A percentile compares a stretch with the other conserved stretches of the same genome.
Conservation (phyloP, 2,888 invertebrate genomes). For the Galeruca laticollis region DNA sequence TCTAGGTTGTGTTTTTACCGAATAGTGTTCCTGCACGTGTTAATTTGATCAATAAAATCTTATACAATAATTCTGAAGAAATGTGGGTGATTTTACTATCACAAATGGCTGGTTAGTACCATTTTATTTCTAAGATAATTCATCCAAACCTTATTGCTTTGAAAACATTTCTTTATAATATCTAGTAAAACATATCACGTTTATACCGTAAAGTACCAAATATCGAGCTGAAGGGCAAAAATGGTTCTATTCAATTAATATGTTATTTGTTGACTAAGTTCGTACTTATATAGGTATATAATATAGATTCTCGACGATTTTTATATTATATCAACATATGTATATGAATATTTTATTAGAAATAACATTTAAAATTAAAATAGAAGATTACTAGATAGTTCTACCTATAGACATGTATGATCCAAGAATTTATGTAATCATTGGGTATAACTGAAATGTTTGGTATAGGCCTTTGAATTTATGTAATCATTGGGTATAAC, state of each 20-base stretch:
- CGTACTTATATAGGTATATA: too few species aligned
- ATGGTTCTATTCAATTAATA: not conserved
- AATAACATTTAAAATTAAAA: too few species aligned
- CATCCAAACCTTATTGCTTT: constrained; percentile 11
- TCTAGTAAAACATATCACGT: not conserved
- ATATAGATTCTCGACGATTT: not conserved
- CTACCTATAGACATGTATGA: too few species aligned
- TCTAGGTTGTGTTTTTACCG: constrained; percentile 2
- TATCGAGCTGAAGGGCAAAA: not conserved
- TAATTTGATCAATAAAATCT: constrained; percentile 23
- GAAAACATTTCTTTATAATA: not conserved
- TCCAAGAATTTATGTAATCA: too few species aligned
- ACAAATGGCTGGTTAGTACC: constrained; percentile 43
- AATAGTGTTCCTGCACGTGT: constrained; percentile 19
- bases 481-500: too few species aligned
- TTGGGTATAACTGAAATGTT: too few species aligned
- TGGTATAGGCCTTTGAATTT: too few species aligned
- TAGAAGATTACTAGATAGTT: too few species aligned
- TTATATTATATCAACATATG: not conserved
- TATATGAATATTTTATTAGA: too few species aligned
- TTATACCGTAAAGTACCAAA: not conserved
- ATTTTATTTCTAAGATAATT: constrained; percentile 6
- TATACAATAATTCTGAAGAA: constrained; percentile 25
- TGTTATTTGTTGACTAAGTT: not conserved
- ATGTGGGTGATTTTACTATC: constrained; percentile 27